Conservation (phyloP, 2,888 invertebrate genomes). For the Cephus rjabovi region DNA sequence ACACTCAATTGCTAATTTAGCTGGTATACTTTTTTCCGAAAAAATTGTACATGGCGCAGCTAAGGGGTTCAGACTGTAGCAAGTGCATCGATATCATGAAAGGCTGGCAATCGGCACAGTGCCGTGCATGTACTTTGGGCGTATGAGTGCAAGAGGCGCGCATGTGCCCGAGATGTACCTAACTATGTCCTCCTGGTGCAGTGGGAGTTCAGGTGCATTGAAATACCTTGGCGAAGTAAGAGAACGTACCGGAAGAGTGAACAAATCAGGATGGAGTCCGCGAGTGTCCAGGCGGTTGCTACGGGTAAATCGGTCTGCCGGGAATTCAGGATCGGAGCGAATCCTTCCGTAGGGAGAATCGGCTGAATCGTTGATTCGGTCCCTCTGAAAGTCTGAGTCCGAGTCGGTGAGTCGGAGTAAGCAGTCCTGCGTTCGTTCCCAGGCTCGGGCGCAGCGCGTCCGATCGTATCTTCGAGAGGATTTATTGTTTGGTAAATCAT, state of each 20-base stretch:
- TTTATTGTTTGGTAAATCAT: slow-evolving; percentile 67
- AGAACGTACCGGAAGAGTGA: not conserved
- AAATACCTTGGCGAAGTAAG: not conserved
- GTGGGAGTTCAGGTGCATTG: not conserved
- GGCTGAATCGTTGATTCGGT: not conserved
- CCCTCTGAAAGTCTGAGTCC: not conserved
- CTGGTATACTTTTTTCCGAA: not conserved
- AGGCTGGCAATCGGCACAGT: slow-evolving; percentile 5
- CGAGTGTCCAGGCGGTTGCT: not conserved
- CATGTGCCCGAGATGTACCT: not conserved
- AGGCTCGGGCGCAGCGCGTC: slow-evolving; percentile 57
- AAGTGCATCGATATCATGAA: not conserved
- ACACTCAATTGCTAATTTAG: not conserved
- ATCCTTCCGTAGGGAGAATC: not conserved
- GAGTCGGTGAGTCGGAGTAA: slow-evolving; percentile 31
- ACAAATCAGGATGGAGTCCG: not conserved
- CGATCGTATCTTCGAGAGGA: slow-evolving; percentile 63
- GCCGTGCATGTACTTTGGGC: not conserved
- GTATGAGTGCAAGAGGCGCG: not conserved
- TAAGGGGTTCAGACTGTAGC: not conserved
- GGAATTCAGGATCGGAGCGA: not conserved
- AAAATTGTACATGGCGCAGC: not conserved
- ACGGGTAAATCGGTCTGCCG: not conserved
- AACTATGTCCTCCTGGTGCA: not conserved
- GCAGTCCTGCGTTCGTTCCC: slow-evolving; percentile 53